Evolutionary conservation across 2,113 vertebrate genomes (phyloP).

Genomic region (Pituophis catenifer): DNA sequence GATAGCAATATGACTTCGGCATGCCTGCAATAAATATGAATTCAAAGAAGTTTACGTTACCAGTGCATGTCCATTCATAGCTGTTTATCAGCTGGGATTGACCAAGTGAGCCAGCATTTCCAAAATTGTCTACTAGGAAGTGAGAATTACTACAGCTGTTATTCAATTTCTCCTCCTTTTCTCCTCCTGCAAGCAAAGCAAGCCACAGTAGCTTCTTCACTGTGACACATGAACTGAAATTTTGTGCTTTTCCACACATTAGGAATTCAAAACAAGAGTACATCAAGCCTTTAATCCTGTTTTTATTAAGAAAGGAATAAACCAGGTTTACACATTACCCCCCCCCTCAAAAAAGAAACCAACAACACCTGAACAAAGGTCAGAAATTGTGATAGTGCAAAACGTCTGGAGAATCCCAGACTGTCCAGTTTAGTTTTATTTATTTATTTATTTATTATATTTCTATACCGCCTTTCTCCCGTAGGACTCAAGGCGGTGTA

Average conservation of each 20-base stretch:
- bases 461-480: too few relatives aligned
- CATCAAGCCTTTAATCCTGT: not conserved
- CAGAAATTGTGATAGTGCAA: not conserved
- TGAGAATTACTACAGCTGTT: not conserved
- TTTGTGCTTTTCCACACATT: not conserved
- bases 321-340: not conserved
- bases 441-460: not conserved
- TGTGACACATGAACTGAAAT: not conserved
- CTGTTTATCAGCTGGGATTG: not conserved
- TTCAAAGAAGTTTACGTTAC: not conserved
- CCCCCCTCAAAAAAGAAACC: not conserved
- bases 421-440: not conserved
- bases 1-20: constrained; percentile 4
- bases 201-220: not conserved
- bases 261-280: not conserved
- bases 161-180: not conserved
- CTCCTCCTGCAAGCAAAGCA: not conserved
- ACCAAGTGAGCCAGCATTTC: not conserved
- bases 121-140: not conserved
- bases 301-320: not conserved
- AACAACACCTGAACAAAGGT: not conserved
- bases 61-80: not conserved
- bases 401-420: not conserved
- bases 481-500: too few relatives aligned
- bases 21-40: not conserved